phyloP scores from a whole-genome alignment of 30 jellyfish, hydroid and myxozoan species.

The Catostylus mosaicus region DNA sequence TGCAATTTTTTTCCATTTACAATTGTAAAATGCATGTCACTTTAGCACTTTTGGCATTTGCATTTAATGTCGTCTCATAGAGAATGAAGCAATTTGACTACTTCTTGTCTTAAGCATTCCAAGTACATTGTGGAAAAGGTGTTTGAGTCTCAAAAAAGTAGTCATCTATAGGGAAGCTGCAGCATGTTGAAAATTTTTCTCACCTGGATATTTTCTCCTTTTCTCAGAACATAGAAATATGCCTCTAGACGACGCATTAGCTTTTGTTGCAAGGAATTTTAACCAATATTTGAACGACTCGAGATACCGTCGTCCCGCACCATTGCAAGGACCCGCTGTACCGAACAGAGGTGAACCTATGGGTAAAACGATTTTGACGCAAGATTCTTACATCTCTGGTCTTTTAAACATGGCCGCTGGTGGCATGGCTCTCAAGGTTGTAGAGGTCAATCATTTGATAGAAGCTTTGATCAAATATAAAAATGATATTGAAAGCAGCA shows the following conservation, averaged over 20 bases:
- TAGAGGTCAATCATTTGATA: conserved; percentile 58
- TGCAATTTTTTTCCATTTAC: not conserved
- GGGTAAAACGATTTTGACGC: conserved; percentile 64
- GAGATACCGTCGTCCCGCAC: conserved; percentile 65
- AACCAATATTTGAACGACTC: conserved; percentile 77
- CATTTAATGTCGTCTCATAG: too few relatives aligned
- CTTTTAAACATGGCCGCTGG: conserved; percentile 65
- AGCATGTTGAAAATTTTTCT: not conserved
- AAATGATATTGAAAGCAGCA: conserved; percentile 32
- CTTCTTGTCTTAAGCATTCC: too few relatives aligned
- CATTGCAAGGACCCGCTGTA: conserved; percentile 23
- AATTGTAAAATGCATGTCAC: too few relatives aligned
- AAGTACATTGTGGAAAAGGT: not conserved
- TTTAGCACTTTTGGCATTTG: too few relatives aligned
- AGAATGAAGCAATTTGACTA: too few relatives aligned
- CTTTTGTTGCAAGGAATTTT: conserved; percentile 97
- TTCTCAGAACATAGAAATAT: conserved; percentile 97
- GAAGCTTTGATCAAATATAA: conserved; percentile 71
- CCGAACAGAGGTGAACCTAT: conserved; percentile 25
- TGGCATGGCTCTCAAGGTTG: conserved; percentile 61
- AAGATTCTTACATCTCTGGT: conserved; percentile 68
- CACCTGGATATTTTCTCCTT: conserved; percentile 30
- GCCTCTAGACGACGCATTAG: conserved; percentile 98
- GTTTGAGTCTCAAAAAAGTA: too few relatives aligned
- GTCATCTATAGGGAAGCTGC: not conserved